A percentile compares a stretch with the other conserved stretches of the same genome.
Conservation (phyloP, 2,113 vertebrate genomes). For the Poeciliopsis turrubarensis region DNA sequence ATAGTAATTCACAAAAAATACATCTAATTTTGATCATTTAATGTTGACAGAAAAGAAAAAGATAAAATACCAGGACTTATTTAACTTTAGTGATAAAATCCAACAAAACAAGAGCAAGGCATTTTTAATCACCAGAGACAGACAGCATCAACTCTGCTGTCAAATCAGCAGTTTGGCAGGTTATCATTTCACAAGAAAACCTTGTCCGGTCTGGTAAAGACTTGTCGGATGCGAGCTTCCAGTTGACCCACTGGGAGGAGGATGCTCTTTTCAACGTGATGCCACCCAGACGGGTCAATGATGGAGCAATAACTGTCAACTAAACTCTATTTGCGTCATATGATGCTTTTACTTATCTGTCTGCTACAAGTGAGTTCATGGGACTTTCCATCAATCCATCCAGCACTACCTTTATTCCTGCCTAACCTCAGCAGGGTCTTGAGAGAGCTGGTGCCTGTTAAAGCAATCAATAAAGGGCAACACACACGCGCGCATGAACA, state of each 20-base stretch:
- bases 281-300: not conserved
- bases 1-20: slow-evolving; percentile 11
- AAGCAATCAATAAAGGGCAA: not conserved
- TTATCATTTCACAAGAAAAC: not conserved
- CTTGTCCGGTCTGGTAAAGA: not conserved
- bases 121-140: not conserved
- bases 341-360: not conserved
- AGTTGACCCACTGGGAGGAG: too few relatives aligned
- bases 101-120: not conserved
- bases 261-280: not conserved
- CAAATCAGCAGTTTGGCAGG: not conserved
- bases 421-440: not conserved
- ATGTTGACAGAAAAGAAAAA: too few relatives aligned
- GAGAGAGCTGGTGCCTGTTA: not conserved
- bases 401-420: not conserved
- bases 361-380: not conserved
- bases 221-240: not conserved
- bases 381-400: not conserved
- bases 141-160: not conserved
- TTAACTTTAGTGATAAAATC: not conserved
- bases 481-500: too few relatives aligned
- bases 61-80: too few relatives aligned
- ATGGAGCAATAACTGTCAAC: not conserved
- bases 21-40: too few relatives aligned
- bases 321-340: not conserved